Conservation (phyloP, 2,797 vertebrate genomes). For the Limosa lapponica region DNA sequence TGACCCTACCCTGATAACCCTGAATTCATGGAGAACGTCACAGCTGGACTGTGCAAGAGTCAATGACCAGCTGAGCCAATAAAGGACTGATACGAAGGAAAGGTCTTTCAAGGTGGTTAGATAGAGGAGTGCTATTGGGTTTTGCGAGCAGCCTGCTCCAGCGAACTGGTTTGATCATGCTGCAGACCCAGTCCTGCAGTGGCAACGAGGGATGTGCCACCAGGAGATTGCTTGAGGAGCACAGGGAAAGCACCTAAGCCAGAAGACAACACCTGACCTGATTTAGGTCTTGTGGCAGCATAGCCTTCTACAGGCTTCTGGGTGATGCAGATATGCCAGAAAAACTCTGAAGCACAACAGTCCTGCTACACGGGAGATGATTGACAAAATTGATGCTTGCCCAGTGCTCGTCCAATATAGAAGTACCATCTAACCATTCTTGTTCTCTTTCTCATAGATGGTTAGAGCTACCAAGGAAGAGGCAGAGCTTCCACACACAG, state of each 20-base stretch:
- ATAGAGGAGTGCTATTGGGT: background rate
- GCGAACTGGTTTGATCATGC: background rate
- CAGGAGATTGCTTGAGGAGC: background rate
- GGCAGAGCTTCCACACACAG: background rate
- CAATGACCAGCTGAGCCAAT: slow-evolving; percentile 32
- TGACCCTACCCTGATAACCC: background rate
- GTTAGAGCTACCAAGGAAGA: background rate
- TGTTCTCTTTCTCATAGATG: background rate
- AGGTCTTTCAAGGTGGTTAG: slow-evolving; percentile 2
- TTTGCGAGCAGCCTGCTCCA: background rate
- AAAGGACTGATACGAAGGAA: background rate
- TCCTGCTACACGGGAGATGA: background rate
- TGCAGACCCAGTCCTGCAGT: background rate
- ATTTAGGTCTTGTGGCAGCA: background rate
- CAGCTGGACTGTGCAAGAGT: background rate
- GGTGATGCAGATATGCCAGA: background rate
- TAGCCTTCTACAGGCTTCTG: background rate
- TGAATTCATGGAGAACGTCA: background rate
- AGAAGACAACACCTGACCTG: background rate
- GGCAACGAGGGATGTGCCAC: background rate
- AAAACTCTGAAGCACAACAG: background rate
- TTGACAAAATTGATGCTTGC: background rate
- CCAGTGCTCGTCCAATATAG: background rate
- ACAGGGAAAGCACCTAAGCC: background rate
- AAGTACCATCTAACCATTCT: background rate